Conservation (phyloP, 2,888 invertebrate species). For the Ditylenchus weischeri region DNA sequence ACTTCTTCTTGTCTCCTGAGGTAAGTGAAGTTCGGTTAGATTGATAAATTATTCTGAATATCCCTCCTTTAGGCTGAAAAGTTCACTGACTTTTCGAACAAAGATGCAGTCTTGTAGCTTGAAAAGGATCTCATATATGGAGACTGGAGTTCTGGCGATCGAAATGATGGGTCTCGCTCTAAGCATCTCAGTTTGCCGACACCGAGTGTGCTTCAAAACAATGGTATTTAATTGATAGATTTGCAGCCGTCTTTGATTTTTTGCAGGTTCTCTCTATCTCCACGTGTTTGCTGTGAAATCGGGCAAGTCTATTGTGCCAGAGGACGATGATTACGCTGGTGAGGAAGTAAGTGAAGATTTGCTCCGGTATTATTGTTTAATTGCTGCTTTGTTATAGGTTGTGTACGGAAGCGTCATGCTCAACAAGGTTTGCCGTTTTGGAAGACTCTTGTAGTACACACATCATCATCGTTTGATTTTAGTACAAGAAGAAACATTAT, state of each 20-base stretch:
- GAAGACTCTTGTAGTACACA: no score
- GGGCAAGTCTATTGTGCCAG: conserved; percentile 78
- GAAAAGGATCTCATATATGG: conserved; percentile 61
- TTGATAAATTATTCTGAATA: not conserved
- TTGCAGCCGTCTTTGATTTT: no score
- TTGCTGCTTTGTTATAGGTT: not conserved
- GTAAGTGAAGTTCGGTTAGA: conserved; percentile 2
- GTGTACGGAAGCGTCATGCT: not conserved
- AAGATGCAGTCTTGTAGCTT: conserved; percentile 60
- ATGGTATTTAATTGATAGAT: conserved; percentile 66
- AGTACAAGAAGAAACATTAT: conserved; percentile 79
- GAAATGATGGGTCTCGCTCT: conserved; percentile 59
- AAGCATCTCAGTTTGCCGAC: conserved; percentile 54
- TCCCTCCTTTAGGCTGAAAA: conserved; percentile 23
- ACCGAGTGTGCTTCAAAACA: conserved; percentile 66
- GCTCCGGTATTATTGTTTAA: not conserved
- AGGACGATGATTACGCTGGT: conserved; percentile 39
- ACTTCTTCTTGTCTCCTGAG: conserved; percentile 61
- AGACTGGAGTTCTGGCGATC: conserved; percentile 60
- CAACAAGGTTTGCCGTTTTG: conserved; percentile 21
- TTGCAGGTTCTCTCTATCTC: conserved; percentile 74
- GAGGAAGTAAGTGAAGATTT: conserved; percentile 41
- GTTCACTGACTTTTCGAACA: conserved; percentile 51
- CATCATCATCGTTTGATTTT: no score
- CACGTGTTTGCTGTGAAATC: conserved; percentile 81